These are phyloP conservation scores for Incurvaria masculella DNA, from an alignment of 2,888 invertebrate genomes.

Conservation along the genomic window DNA sequence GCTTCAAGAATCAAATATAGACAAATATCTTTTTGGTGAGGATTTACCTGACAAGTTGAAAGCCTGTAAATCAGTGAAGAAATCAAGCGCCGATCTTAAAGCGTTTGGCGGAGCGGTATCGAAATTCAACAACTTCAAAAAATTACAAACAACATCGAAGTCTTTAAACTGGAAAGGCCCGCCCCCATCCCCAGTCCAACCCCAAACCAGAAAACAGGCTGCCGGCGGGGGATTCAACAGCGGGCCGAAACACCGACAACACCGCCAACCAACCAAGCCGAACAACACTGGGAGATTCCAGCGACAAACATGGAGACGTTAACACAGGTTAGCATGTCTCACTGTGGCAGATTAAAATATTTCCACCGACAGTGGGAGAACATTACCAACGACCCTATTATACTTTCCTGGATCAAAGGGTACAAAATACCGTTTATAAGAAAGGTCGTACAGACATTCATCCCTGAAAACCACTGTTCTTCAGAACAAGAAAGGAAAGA, in stretches of 20 bases:
- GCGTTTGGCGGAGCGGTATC: neutral
- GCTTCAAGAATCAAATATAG: neutral
- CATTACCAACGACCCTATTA: neutral
- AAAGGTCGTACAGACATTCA: neutral
- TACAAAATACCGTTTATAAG: neutral
- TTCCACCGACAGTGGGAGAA: neutral
- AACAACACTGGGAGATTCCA: neutral
- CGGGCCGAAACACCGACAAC: neutral
- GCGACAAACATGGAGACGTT: neutral
- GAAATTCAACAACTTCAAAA: neutral
- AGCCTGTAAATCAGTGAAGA: neutral
- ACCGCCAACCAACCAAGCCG: neutral
- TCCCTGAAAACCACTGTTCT: neutral
- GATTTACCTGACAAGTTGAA: neutral
- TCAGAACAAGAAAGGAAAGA: neutral
- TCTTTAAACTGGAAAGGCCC: neutral
- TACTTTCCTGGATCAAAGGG: neutral
- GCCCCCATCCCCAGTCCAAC: neutral
- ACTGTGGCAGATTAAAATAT: neutral
- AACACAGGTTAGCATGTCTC: neutral
- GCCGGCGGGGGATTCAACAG: neutral
- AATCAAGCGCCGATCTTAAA: neutral
- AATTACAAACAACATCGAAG: neutral
- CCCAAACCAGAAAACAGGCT: neutral
- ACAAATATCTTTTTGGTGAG: neutral